Evolutionary conservation across 2,113 vertebrate genomes (phyloP).

Genomic region (Camelus dromedarius): DNA sequence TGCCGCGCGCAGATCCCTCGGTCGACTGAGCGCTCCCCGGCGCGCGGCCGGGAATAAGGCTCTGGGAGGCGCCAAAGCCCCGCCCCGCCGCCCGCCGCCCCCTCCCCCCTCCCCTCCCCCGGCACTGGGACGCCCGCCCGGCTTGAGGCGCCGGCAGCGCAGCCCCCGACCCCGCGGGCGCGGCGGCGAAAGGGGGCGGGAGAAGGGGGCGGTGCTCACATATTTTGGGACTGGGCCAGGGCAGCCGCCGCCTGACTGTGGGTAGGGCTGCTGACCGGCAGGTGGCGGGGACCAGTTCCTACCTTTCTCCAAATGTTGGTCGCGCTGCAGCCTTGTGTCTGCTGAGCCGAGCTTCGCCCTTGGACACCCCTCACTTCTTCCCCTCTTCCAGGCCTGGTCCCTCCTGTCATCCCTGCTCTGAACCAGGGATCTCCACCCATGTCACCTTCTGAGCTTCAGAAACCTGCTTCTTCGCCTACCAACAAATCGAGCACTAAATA

Average conservation of each 20-base stretch:
- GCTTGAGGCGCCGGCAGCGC: conserved; percentile 55
- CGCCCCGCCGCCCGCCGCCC: conserved; percentile 51
- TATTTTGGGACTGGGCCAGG: conserved; percentile 63
- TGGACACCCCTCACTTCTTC: background rate
- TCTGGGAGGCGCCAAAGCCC: conserved; percentile 18
- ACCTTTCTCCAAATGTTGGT: conserved; percentile 50
- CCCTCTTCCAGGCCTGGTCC: conserved; percentile 7
- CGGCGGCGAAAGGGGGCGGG: background rate
- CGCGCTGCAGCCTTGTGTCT: background rate
- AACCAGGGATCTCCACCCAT: background rate
- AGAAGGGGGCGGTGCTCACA: conserved; percentile 11
- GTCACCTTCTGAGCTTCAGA: background rate
- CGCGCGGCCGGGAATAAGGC: conserved; percentile 70
- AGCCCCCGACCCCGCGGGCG: conserved; percentile 44
- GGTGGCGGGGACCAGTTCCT: conserved; percentile 58
- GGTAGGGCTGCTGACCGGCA: conserved; percentile 34
- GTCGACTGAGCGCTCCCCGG: conserved; percentile 56
- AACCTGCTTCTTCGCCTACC: background rate
- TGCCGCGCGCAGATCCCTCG: background rate
- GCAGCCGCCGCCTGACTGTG: background rate
- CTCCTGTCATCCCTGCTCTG: background rate
- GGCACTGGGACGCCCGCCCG: background rate
- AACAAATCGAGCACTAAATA: background rate
- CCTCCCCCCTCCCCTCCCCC: background rate
- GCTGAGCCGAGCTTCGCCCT: background rate